Percentiles rank a stretch among this genome's conserved stretches.
These are phyloP conservation scores for Acanthaster planci DNA, from an alignment of 35 echinoderm and acorn worm genomes.

Conservation along the genomic window DNA sequence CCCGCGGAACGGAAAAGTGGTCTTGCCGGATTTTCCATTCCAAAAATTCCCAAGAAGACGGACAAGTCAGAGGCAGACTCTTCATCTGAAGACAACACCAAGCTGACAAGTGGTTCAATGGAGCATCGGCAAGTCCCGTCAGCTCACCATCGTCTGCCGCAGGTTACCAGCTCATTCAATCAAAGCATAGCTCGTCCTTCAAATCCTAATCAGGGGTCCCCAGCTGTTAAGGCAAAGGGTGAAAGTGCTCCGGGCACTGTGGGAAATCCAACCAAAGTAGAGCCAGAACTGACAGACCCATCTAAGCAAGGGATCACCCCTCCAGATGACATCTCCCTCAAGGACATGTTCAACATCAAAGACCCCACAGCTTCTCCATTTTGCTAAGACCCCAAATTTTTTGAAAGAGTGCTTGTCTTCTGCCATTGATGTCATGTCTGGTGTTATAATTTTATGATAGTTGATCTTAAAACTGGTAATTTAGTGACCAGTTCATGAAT, in stretches of 20 bases:
- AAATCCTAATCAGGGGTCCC: conserved; percentile 24
- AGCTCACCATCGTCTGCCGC: conserved; percentile 60
- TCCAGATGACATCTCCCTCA: conserved; percentile 62
- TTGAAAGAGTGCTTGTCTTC: too few species aligned
- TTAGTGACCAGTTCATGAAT: too few species aligned
- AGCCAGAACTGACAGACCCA: conserved; percentile 31
- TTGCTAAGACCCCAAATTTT: conserved; percentile 33
- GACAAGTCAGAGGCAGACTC: conserved; percentile 41
- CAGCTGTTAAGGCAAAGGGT: background rate
- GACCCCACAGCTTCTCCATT: conserved; percentile 88
- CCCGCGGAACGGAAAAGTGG: conserved; percentile 15
- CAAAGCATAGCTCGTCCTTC: conserved; percentile 33
- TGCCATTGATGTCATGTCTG: too few species aligned
- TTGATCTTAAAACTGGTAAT: too few species aligned
- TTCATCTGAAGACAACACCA: background rate
- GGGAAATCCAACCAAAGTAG: conserved; percentile 15
- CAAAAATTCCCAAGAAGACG: conserved; percentile 40
- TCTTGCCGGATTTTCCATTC: conserved; percentile 51
- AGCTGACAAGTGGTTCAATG: conserved; percentile 38
- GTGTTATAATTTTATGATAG: too few species aligned
- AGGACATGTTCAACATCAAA: conserved; percentile 88
- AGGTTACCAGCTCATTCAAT: conserved; percentile 39
- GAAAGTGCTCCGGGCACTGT: conserved; percentile 23
- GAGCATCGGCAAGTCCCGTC: conserved; percentile 62
- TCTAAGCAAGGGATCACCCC: conserved; percentile 7